Conservation (phyloP, 2,797 vertebrate genomes). For the Ptychadena robeensis region DNA sequence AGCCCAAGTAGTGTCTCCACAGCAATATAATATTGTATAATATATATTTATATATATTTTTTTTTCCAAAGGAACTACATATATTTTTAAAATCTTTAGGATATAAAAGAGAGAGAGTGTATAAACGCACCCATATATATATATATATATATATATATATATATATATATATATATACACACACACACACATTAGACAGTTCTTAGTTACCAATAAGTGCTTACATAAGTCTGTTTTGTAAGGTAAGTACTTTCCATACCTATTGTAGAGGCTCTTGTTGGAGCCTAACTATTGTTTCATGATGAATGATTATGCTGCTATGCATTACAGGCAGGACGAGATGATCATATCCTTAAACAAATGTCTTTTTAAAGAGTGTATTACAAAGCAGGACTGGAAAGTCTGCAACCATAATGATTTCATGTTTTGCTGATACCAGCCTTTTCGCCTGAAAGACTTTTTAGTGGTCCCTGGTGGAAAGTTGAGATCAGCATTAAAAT, state of each 20-base stretch:
- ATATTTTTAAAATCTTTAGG: too few species aligned
- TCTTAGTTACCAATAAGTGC: constrained; percentile 6
- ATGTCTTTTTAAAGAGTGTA: constrained; percentile 76
- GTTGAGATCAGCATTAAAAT: constrained; percentile 81
- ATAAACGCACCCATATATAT: too few species aligned
- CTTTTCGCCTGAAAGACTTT: constrained; percentile 78
- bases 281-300: constrained; percentile 25
- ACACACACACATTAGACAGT: background rate
- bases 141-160: too few species aligned
- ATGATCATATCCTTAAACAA: constrained; percentile 77
- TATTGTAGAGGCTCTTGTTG: constrained; percentile 60
- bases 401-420: constrained; percentile 77
- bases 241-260: constrained; percentile 31
- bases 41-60: too few species aligned
- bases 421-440: constrained; percentile 79
- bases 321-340: constrained; percentile 67
- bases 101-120: too few species aligned
- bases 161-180: background rate
- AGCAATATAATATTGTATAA: too few species aligned
- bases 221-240: constrained; percentile 29
- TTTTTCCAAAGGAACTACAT: too few species aligned
- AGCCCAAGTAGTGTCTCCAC: too few species aligned
- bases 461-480: constrained; percentile 78
- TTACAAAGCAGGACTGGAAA: constrained; percentile 75
- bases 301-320: constrained; percentile 62